Evolutionary conservation across 2,797 vertebrate species (phyloP), one percentile per base, ranked within the genome.

Genomic region (Anableps anableps): DNA sequence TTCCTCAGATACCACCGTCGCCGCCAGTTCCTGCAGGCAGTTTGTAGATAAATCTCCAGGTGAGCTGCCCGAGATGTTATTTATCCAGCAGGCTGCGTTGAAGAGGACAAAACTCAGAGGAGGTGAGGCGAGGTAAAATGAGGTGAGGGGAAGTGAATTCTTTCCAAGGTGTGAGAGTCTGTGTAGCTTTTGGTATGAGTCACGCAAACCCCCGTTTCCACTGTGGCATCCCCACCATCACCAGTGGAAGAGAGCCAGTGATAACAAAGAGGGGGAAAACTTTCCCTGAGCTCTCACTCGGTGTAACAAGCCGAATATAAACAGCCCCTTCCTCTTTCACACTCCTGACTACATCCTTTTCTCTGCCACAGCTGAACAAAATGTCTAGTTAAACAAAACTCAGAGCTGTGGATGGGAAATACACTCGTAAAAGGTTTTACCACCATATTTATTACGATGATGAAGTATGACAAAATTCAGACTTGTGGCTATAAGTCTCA

Each of bases 171-270:
- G 86, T 73, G 66, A 75, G 70, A 81, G 72, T 80, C 34, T 76
- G 58, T 83, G 83, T 72, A 75, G 70, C 72, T 88, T 51, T 80
- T 78, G 76, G 74, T 41, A 58, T 90, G 92, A 91, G 74, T 89
- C 90, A 83, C 68, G 34, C 3, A 74, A 70, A 79, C 86, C 83
- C 78, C 75, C 70, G 50, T 71, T 72, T 83, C 71, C 76, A 75
- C 79, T 4, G 64, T 74, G 80, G 83, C 82, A 85, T 91, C 90
- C 84, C 88, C 88, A 83, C 71, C 72, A 86, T 89, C 88, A 84
- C 71, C 75, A 68, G 58, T 82, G 83, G 89, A 86, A 74, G 19
- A 68, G 38, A 60, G 80, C 85, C 89, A 91, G 71, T 80, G 80
- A 89, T 82, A 88, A 84, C 81, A 86, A 50, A 76, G 80, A 84